phyloP scores from a whole-genome alignment of 2,797 vertebrate species.

The Ciconia nigra region DNA sequence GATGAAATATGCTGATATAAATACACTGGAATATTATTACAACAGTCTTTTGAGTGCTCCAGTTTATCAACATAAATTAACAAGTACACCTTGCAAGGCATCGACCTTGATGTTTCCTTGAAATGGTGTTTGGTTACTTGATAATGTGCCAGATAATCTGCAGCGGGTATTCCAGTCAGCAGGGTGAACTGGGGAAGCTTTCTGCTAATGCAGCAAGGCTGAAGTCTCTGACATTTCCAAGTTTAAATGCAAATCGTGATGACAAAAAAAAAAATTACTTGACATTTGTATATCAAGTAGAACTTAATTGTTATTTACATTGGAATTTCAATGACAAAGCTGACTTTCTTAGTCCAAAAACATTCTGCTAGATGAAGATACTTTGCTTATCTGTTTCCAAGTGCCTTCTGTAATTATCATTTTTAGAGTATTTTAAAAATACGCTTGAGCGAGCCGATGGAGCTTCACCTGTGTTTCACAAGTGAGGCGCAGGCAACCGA shows the following conservation, averaged over 20 bases:
- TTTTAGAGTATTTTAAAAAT: neutral
- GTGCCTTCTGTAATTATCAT: neutral
- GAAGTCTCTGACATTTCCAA: constrained; percentile 18
- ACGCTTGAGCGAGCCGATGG: fast-evolving
- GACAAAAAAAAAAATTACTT: neutral
- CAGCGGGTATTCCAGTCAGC: neutral
- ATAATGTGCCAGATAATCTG: neutral
- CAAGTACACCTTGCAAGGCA: neutral
- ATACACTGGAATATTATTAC: neutral
- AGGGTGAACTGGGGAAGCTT: neutral
- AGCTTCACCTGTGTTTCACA: neutral
- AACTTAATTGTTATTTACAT: constrained; percentile 17
- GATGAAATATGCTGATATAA: neutral
- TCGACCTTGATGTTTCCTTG: constrained; percentile 36
- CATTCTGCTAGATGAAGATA: neutral
- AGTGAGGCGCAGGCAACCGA: neutral
- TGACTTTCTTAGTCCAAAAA: neutral
- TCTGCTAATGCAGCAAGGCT: neutral
- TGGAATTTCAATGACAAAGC: constrained; percentile 7
- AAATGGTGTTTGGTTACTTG: constrained; percentile 12
- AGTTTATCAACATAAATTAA: constrained; percentile 54
- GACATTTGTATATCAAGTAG: constrained; percentile 29
- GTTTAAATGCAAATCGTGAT: neutral
- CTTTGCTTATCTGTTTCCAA: neutral
- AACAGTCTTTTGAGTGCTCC: neutral